Evolutionary conservation across 2,113 vertebrate species (phyloP), one percentile per base, ranked within the genome.

Genomic region (Ailuropoda melanoleuca): DNA sequence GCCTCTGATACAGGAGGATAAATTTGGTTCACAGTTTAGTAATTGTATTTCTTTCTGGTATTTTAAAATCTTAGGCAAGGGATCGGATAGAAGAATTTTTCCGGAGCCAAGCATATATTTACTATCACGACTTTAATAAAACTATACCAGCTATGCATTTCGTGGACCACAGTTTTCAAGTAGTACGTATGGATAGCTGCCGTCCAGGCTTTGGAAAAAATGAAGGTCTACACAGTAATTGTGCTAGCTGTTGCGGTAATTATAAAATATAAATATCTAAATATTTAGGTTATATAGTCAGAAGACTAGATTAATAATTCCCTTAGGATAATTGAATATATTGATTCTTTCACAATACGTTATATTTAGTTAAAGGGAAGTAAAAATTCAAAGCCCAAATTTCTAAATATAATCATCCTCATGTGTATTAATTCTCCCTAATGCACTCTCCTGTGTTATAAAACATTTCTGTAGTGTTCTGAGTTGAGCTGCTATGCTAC

Each of bases 181-280:
- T 98, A 26, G 87, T 78, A 23, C 98, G 93, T 55, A 21, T 98
- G 2, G 98, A 99, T 96, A 98, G 98, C 58, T 99, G 99, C 31
- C 98, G 11, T 4, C 98, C 99, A 56, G 99, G 99, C 1, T 99
- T 99, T 95, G 99, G 98, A 88, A 99, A 98, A 92, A 98, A 98
- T n/a, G 43, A 97, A 8, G 7, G 96, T 95, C 98, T 82, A 29
- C 99, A 99, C 89, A 97, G 92, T 88, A 98, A 97, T 70, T 99
- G 99, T 0, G 95, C 98, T 31, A 97, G 96, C 75, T 99, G 99
- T 97, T 99, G 99, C 0, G 99, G 99, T 99, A 98, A 98, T 93
- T 97, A 95, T 53, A 14, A 94, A 82, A 78, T 2, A 11, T 39
- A 19, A 66, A 39, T 93, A 95, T 37, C 74, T 93, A 86, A 77